phyloP scores from a whole-genome alignment of 2,113 vertebrate species.

The Sceloporus tristichus region DNA sequence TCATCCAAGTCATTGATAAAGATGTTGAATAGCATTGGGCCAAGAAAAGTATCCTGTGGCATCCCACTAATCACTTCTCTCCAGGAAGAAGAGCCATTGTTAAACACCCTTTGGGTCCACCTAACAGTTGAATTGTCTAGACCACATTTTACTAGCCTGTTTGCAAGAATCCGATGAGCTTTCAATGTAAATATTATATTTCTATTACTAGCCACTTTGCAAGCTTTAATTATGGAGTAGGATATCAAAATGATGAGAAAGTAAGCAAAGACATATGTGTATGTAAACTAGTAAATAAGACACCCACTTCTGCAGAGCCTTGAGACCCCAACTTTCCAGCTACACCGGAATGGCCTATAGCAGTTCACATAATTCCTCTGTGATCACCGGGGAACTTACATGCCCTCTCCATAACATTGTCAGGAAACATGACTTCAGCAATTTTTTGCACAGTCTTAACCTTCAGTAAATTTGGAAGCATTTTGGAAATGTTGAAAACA shows the following conservation, averaged over 20 bases:
- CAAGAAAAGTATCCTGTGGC: too few relatives aligned
- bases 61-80: too few relatives aligned
- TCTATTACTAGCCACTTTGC: background rate
- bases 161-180: too few relatives aligned
- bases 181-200: background rate
- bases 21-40: too few relatives aligned
- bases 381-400: background rate
- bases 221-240: background rate
- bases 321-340: background rate
- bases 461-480: background rate
- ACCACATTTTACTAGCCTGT: too few relatives aligned
- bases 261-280: background rate
- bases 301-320: background rate
- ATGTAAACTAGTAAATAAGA: too few relatives aligned
- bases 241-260: background rate
- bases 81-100: too few relatives aligned
- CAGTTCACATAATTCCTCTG: background rate
- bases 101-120: too few relatives aligned
- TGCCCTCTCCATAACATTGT: background rate
- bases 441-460: background rate
- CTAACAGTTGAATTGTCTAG: too few relatives aligned
- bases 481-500: background rate
- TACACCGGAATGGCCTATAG: background rate
- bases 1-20: too few relatives aligned
- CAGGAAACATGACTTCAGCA: background rate